Evolutionary conservation across 1,140 invertebrate species (phyloP).

Genomic region (Drosophila santomea): DNA sequence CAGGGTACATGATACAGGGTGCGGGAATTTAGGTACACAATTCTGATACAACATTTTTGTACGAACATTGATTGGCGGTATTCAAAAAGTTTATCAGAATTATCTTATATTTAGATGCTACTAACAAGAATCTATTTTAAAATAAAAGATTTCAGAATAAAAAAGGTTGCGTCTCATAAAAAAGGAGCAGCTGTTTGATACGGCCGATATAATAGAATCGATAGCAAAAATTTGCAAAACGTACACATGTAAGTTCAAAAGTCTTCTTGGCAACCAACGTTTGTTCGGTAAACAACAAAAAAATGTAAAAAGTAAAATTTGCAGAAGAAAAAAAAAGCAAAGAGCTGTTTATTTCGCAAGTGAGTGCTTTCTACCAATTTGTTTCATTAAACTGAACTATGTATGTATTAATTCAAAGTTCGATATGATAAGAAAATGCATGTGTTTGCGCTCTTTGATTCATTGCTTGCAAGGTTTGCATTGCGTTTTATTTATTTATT

Average conservation of each 20-base stretch:
- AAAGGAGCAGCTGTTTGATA: not conserved
- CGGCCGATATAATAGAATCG: not conserved
- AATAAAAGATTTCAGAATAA: not conserved
- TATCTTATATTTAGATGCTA: no score
- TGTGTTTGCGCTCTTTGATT: conserved; percentile 14
- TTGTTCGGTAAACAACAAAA: not conserved
- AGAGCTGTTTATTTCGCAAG: conserved; percentile 2
- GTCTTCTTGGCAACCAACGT: no score
- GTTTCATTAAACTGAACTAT: conserved; percentile 49
- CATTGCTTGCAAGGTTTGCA: conserved; percentile 21
- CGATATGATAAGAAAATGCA: conserved; percentile 50
- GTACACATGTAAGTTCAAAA: no score
- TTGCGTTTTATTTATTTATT: conserved; percentile 2
- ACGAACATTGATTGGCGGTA: no score
- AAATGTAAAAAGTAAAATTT: not conserved
- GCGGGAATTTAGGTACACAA: no score
- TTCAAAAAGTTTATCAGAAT: no score
- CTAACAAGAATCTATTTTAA: not conserved
- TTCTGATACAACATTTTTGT: no score
- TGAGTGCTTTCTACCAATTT: conserved; percentile 9
- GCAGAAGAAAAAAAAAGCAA: not conserved
- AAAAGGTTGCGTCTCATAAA: no score
- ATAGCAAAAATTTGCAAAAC: not conserved
- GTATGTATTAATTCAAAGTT: conserved; percentile 43
- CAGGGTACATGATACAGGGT: no score